phyloP scores from a whole-genome alignment of 2,113 vertebrate genomes.

The Ailurus styani region DNA sequence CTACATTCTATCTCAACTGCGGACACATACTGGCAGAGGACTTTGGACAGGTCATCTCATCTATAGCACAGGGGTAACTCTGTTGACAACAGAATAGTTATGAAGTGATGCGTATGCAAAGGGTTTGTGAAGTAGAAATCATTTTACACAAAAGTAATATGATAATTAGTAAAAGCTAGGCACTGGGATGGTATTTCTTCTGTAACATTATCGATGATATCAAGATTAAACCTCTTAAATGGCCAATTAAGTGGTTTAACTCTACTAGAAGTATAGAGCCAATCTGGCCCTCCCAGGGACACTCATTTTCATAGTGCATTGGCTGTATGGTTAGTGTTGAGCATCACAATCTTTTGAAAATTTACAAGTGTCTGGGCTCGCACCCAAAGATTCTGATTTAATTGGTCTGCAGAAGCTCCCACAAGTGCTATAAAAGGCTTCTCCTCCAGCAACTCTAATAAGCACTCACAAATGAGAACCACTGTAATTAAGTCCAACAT shows the following conservation, averaged over 20 bases:
- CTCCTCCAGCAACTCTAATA: not conserved
- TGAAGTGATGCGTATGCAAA: not conserved
- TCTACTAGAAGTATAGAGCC: not conserved
- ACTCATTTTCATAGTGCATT: not conserved
- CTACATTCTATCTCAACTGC: not conserved
- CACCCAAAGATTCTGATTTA: not conserved
- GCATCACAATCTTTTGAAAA: not conserved
- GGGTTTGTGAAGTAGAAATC: not conserved
- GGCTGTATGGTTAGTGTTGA: not conserved
- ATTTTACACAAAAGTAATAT: conserved; percentile 1
- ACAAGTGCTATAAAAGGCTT: not conserved
- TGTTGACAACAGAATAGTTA: not conserved
- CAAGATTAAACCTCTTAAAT: conserved; percentile 22
- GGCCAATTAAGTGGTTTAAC: not conserved
- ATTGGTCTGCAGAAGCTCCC: not conserved
- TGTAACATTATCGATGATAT: not conserved
- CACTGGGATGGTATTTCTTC: not conserved
- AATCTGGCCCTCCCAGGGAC: not conserved
- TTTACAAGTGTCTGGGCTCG: not conserved
- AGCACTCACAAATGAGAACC: conserved; percentile 27
- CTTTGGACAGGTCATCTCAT: conserved; percentile 9
- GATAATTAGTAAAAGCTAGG: not conserved
- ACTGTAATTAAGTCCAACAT: not conserved
- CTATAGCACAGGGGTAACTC: conserved; percentile 12
- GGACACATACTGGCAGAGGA: not conserved